A percentile compares a stretch with the other conserved stretches of the same genome.
phyloP scores from a whole-genome alignment of 2,797 vertebrate genomes.

The Adelosebastes latens region DNA sequence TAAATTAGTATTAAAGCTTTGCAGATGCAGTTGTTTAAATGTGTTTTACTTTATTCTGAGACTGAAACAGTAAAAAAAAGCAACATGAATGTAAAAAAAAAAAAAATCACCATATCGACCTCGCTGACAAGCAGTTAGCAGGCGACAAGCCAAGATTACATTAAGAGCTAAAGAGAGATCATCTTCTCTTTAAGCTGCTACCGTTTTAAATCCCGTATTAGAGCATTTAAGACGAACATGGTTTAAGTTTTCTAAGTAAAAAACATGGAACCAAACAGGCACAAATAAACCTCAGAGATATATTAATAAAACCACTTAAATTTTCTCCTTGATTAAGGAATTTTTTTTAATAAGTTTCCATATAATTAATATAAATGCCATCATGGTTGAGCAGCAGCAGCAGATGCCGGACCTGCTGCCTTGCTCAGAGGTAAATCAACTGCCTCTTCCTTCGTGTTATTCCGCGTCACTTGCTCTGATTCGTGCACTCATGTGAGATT shows the following conservation, averaged over 20 bases:
- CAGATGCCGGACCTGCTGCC: conserved; percentile 77
- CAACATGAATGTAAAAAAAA: not conserved
- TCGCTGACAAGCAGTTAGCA: not conserved
- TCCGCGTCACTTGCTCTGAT: conserved; percentile 81
- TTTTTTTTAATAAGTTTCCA: conserved; percentile 9
- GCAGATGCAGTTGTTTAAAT: not conserved
- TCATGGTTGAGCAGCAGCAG: conserved; percentile 66
- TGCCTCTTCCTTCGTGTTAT: conserved; percentile 70
- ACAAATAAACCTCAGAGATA: not conserved
- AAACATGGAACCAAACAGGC: not conserved
- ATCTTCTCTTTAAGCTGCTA: conserved; percentile 1
- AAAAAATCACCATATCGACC: not conserved
- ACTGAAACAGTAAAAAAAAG: not conserved
- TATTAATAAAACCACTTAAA: not conserved
- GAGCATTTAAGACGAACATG: not conserved
- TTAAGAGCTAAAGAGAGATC: not conserved
- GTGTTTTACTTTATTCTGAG: not conserved
- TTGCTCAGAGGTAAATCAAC: conserved; percentile 77
- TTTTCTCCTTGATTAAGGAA: conserved; percentile 40
- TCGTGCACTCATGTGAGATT: conserved; percentile 76
- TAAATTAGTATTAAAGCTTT: not conserved
- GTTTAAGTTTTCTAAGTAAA: not conserved
- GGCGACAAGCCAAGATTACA: not conserved
- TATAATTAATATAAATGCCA: conserved; percentile 67
- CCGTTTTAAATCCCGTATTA: not conserved